phyloP scores from a whole-genome alignment of 2,797 vertebrate species.

The Phrynocephalus forsythii region DNA sequence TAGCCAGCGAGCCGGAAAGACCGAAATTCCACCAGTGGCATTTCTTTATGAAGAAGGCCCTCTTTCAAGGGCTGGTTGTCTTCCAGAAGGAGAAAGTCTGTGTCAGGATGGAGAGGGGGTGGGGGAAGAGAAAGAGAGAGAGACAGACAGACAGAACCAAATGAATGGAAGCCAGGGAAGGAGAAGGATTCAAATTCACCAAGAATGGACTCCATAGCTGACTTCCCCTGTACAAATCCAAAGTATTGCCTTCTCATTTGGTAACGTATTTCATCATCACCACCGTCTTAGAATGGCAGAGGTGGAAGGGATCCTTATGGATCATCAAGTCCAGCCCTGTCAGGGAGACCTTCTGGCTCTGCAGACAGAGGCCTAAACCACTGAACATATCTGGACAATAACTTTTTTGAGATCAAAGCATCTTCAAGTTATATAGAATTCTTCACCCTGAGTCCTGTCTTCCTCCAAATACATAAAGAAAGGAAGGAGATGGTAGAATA shows the following conservation, averaged over 20 bases:
- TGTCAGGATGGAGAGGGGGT: neutral
- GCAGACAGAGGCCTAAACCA: too few species aligned
- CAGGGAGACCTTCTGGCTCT: too few species aligned
- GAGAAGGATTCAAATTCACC: too few species aligned
- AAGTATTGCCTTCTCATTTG: too few species aligned
- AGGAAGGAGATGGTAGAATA: neutral
- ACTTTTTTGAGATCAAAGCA: neutral
- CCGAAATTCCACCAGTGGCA: conserved; percentile 79
- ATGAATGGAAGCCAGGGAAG: neutral
- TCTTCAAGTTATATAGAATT: neutral
- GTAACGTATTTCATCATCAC: too few species aligned
- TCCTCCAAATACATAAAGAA: too few species aligned
- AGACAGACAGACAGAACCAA: neutral
- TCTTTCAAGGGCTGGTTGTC: conserved; percentile 79
- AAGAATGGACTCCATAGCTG: too few species aligned
- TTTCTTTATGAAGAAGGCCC: conserved; percentile 78
- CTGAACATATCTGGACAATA: neutral
- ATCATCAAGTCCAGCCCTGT: too few species aligned
- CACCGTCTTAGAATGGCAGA: too few species aligned
- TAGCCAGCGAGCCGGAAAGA: conserved; percentile 79
- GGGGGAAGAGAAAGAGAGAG: neutral
- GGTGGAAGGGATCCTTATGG: too few species aligned
- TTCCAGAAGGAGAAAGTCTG: conserved; percentile 83
- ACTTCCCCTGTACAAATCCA: too few species aligned
- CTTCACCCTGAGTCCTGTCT: neutral